Percentiles rank a stretch among this genome's conserved stretches.
Conservation (phyloP, 2,797 vertebrate genomes). For the Ataeniobius toweri region DNA sequence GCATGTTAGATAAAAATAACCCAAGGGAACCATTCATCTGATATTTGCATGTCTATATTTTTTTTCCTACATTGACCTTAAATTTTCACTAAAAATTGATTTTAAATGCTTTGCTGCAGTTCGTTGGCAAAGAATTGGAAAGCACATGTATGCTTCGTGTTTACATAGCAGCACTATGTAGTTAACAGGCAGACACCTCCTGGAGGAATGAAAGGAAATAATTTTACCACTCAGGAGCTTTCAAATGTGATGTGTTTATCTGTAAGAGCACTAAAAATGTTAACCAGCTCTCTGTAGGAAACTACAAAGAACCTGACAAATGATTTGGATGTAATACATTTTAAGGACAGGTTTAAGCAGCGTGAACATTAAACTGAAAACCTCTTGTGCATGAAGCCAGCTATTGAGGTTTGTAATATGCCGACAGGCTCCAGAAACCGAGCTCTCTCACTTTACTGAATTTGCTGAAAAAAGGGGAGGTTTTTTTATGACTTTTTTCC, state of each 20-base stretch:
- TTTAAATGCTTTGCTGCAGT: conserved; percentile 5
- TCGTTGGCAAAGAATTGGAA: conserved; percentile 2
- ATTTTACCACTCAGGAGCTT: conserved; percentile 3
- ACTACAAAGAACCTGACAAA: neutral
- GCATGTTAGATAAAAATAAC: neutral
- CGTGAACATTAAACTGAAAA: conserved; percentile 11
- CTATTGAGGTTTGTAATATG: neutral
- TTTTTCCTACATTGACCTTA: conserved; percentile 7
- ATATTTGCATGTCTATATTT: conserved; percentile 11
- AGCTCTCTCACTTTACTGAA: neutral
- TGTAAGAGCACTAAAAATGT: conserved; percentile 14
- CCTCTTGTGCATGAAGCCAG: neutral
- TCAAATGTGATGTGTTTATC: conserved; percentile 11
- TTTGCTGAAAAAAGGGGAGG: neutral
- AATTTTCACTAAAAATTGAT: conserved; percentile 12
- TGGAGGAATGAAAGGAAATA: conserved; percentile 22
- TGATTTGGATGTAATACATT: conserved; percentile 10
- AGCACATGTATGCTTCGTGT: conserved; percentile 1
- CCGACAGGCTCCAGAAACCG: conserved; percentile 3
- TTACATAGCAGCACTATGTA: neutral
- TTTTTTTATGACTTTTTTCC: neutral
- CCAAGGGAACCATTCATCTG: neutral
- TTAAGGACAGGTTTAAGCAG: neutral
- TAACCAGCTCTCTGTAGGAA: conserved; percentile 7
- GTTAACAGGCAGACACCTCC: neutral